A percentile compares a stretch with the other conserved stretches of the same genome.
Conservation (phyloP, 2,113 vertebrate genomes). For the Struthidea cinerea region DNA sequence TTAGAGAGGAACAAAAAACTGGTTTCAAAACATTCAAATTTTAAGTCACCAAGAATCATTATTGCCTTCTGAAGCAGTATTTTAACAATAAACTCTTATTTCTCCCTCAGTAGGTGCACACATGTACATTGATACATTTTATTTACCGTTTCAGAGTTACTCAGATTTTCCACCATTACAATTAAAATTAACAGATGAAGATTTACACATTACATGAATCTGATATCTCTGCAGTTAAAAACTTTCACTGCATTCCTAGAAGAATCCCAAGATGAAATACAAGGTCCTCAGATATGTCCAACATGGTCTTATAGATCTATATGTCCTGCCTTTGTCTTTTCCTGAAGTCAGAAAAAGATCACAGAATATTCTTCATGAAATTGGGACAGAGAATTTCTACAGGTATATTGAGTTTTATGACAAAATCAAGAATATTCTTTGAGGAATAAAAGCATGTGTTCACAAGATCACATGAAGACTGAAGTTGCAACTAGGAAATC, state of each 20-base stretch:
- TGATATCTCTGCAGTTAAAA: background rate
- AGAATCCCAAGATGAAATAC: background rate
- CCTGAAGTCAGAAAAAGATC: background rate
- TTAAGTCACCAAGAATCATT: background rate
- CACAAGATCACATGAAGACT: background rate
- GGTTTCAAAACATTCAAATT: background rate
- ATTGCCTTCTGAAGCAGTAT: background rate
- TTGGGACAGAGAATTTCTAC: background rate
- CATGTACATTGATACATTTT: background rate
- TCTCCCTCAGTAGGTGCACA: background rate
- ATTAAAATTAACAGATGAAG: background rate
- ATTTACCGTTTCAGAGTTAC: background rate
- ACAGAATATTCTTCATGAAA: background rate
- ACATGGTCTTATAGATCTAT: background rate
- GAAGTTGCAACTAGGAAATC: background rate
- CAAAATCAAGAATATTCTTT: background rate
- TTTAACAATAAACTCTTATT: background rate
- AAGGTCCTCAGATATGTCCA: background rate
- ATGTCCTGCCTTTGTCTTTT: background rate
- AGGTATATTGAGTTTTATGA: background rate
- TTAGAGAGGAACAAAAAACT: background rate
- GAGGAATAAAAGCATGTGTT: background rate
- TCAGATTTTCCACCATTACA: background rate
- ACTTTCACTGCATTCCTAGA: background rate
- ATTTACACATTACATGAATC: background rate